Evolutionary conservation across 1,140 invertebrate species (phyloP).

Genomic region (Hylaeus anthracinus): DNA sequence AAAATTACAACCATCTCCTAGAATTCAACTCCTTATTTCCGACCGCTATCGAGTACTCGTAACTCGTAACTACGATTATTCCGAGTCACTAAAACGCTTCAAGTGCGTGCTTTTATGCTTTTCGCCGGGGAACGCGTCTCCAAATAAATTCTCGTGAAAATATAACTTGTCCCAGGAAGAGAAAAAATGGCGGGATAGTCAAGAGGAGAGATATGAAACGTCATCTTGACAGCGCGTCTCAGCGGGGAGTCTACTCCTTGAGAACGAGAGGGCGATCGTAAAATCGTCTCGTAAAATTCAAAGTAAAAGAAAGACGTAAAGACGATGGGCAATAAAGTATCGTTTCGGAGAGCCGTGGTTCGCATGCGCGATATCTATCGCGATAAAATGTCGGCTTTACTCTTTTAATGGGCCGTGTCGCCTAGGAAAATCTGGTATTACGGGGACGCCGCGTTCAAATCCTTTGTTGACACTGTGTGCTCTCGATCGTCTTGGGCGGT

Average conservation of each 20-base stretch:
- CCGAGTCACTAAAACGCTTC: not conserved
- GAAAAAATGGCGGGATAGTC: not conserved
- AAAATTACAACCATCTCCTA: no score
- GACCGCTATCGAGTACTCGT: not conserved
- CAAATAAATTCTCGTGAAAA: conserved; percentile 27
- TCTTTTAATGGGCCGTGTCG: conserved; percentile 53
- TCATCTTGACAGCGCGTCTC: conserved; percentile 29
- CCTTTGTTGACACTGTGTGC: conserved; percentile 47
- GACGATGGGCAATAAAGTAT: conserved; percentile 56
- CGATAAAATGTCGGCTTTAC: conserved; percentile 52
- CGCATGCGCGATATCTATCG: conserved; percentile 46
- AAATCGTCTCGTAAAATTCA: conserved; percentile 61
- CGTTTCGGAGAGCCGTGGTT: conserved; percentile 34
- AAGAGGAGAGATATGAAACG: conserved; percentile 23
- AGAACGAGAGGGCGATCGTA: conserved; percentile 39
- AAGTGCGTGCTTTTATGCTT: not conserved
- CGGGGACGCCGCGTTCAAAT: conserved; percentile 28
- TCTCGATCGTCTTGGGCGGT: conserved; percentile 30
- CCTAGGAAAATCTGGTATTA: conserved; percentile 52
- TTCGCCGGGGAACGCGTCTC: no score
- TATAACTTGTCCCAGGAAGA: not conserved
- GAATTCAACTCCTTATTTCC: not conserved
- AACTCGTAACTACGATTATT: not conserved
- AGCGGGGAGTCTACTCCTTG: not conserved
- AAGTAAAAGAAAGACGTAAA: conserved; percentile 60